Evolutionary conservation across 2,797 vertebrate species (phyloP).

Genomic region (Acanthurus tractus): DNA sequence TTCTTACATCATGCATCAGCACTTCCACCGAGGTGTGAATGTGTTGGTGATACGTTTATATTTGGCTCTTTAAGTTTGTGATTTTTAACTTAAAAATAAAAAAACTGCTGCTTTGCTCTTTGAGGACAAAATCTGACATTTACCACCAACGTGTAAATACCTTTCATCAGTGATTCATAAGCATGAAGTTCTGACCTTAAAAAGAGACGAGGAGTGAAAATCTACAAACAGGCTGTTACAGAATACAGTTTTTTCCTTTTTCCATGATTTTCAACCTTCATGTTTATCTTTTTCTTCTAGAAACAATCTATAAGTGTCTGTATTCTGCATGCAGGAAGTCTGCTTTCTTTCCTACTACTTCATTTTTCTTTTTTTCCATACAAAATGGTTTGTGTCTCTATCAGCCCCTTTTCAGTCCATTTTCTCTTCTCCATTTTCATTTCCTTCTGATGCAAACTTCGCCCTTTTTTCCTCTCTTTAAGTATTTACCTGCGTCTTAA

Average conservation of each 20-base stretch:
- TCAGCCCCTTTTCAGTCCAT: slow-evolving; percentile 27
- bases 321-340: slow-evolving; percentile 5
- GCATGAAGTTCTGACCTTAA: slow-evolving; percentile 41
- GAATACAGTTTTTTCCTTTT: slow-evolving; percentile 13
- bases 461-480: slow-evolving; percentile 5
- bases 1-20: no score
- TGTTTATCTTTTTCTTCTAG: neutral
- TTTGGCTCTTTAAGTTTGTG: neutral
- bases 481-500: slow-evolving; percentile 59
- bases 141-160: neutral
- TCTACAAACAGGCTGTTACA: neutral
- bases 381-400: slow-evolving; percentile 13
- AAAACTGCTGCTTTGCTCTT: slow-evolving; percentile 8
- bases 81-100: neutral
- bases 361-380: neutral
- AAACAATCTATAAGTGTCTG: slow-evolving; percentile 16
- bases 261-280: neutral
- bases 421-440: slow-evolving; percentile 40
- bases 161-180: slow-evolving; percentile 13
- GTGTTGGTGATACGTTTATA: neutral
- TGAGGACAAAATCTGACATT: slow-evolving; percentile 10
- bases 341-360: neutral
- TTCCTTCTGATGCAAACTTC: slow-evolving; percentile 37
- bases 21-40: neutral
- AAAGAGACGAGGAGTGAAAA: slow-evolving; percentile 10